These are phyloP conservation scores for Eupeodes luniger DNA, from an alignment of 2,888 invertebrate species.

Conservation along the genomic window DNA sequence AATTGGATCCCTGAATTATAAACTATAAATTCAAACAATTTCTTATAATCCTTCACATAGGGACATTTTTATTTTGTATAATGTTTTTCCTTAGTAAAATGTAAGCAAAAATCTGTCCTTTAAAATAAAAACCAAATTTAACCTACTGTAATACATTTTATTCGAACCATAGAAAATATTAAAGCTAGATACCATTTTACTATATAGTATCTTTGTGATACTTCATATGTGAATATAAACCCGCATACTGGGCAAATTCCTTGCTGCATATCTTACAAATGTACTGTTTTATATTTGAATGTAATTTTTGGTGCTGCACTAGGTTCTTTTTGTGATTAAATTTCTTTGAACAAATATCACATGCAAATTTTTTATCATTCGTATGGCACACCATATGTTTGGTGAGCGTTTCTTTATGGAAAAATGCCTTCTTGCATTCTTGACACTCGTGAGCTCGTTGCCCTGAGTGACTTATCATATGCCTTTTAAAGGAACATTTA, in stretches of 20 bases:
- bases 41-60: no score
- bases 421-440: conserved; percentile 45
- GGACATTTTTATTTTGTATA: no score
- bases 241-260: conserved; percentile 60
- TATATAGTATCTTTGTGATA: conserved; percentile 44
- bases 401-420: conserved; percentile 51
- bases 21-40: no score
- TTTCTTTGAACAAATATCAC: conserved; percentile 50
- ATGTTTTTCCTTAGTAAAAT: no score
- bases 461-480: conserved; percentile 54
- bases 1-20: no score
- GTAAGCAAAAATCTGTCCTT: no score
- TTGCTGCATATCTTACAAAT: conserved; percentile 56
- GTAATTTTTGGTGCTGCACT: conserved; percentile 50
- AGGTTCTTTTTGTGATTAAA: conserved; percentile 54
- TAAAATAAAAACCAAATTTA: no score
- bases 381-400: conserved; percentile 60
- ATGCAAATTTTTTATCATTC: conserved; percentile 44
- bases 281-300: conserved; percentile 43
- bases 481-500: conserved; percentile 47
- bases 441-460: conserved; percentile 49
- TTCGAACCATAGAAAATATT: background rate
- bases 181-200: background rate
- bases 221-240: conserved; percentile 58
- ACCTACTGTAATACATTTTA: background rate